These are phyloP conservation scores for Mesitornis unicolor DNA, from an alignment of 2,113 vertebrate genomes.

Conservation along the genomic window DNA sequence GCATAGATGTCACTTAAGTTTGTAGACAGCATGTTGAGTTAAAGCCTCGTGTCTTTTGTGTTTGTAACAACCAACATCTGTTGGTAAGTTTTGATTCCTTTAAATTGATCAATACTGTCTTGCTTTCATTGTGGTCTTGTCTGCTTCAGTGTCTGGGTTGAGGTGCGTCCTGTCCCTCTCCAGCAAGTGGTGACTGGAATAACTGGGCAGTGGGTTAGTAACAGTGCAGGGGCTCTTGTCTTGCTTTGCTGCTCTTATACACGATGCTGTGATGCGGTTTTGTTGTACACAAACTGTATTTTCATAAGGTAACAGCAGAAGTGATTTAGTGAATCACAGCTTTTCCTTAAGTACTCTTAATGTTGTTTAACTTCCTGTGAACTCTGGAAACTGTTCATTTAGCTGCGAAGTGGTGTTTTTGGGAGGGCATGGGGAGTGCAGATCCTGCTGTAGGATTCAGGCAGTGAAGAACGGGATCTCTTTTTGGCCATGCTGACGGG, in stretches of 20 bases:
- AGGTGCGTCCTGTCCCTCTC: background rate
- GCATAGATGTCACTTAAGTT: background rate
- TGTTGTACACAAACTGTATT: accelerated
- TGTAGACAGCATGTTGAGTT: background rate
- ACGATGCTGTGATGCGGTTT: accelerated
- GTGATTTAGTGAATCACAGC: background rate
- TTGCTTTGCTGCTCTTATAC: accelerated
- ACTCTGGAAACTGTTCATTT: background rate
- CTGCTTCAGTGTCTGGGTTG: background rate
- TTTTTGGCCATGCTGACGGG: background rate
- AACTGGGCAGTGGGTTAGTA: background rate
- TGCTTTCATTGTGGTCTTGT: background rate
- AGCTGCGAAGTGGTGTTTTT: background rate
- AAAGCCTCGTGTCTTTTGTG: background rate
- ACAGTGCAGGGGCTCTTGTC: background rate
- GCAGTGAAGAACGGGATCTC: background rate
- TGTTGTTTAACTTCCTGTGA: background rate
- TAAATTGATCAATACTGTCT: background rate
- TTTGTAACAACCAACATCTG: background rate
- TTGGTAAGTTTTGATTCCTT: background rate
- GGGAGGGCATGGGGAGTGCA: background rate
- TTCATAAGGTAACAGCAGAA: background rate
- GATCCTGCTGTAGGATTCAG: background rate
- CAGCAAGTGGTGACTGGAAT: background rate
- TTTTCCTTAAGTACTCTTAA: background rate